Percentiles rank a stretch among this genome's conserved stretches.
Conservation (phyloP, 1,140 invertebrate species). For the Leptoteleia sp. region DNA sequence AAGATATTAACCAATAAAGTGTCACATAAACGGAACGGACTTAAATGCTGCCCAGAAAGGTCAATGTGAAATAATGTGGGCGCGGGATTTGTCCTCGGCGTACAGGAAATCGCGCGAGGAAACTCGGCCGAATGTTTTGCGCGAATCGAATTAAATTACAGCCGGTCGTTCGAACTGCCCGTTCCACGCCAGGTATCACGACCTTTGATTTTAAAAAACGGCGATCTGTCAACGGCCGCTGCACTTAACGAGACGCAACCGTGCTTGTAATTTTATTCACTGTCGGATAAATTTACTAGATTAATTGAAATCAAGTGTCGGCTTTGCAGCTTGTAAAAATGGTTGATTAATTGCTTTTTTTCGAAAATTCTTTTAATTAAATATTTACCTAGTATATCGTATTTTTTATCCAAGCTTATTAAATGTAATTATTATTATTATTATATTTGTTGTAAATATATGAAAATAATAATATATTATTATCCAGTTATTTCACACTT, state of each 20-base stretch:
- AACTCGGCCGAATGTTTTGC: conserved; percentile 42
- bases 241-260: not conserved
- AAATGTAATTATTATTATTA: no score
- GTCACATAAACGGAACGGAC: conserved; percentile 33
- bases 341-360: no score
- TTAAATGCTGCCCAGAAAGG: conserved; percentile 39
- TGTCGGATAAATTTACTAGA: not conserved
- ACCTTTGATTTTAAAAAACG: conserved; percentile 33
- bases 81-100: conserved; percentile 45
- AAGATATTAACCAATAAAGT: conserved; percentile 43
- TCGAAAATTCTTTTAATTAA: no score
- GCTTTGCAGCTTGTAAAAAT: no score
- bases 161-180: conserved; percentile 10
- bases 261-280: conserved; percentile 14
- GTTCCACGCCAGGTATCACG: conserved; percentile 7
- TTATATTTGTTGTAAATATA: no score
- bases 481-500: no score
- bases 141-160: conserved; percentile 36
- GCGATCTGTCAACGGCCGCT: not conserved
- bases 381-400: no score
- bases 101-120: conserved; percentile 38
- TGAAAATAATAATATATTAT: no score
- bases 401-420: no score
- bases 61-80: conserved; percentile 55
- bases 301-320: no score